Base-by-base conservation (phyloP, 2,113 vertebrate genomes). In the Ceyx margarethae region DNA sequence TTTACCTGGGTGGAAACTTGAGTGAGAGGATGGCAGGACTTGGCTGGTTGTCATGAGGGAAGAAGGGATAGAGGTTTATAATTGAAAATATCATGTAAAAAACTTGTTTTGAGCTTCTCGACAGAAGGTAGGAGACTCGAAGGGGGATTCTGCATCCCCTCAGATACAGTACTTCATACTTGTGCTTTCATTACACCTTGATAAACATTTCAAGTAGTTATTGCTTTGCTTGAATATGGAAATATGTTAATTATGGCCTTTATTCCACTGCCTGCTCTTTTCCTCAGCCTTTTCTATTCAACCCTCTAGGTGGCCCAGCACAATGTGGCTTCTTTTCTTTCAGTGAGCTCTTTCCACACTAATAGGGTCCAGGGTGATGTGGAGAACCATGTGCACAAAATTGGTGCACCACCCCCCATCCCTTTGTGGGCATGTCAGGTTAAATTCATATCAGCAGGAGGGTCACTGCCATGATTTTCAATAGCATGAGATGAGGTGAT, bases 151-250 rank as follows among this genome's bases (percentile, higher is more conserved):
- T 80, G 64, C 57, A 53, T 92, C 89, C 48, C 57, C 72, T 81
- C 84, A 77, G 92, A 93, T 85, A 78, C 3, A 9, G 64, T 68
- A 48, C 81, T 95, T 95, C 80, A 75, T 92, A 92, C 85, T 95
- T 94, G 68, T 75, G 81, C 87, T 93, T 92, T 78, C 72, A 23
- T 89, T 93, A 90, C 90, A 95, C 94, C 90, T 96, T 95, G 95
- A 85, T 73, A 96, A 96, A 97, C 97, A 96, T 97, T 96, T 94
- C 97, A 97, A 97, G 85, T 97, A 95, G 97, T 98, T 98, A 97
- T 97, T 97, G 97, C 98, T 98, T 97, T 97, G 97, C 97, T 97
- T 98, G 98, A 98, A 98, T 98, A 98, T 98, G 97, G 97, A 97
- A 97, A 97, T 98, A 98, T 98, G 98, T 97, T 98, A 98, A 98